These are phyloP conservation scores for Pseudochirops cupreus DNA, from an alignment of 2,797 vertebrate species.

Conservation along the genomic window DNA sequence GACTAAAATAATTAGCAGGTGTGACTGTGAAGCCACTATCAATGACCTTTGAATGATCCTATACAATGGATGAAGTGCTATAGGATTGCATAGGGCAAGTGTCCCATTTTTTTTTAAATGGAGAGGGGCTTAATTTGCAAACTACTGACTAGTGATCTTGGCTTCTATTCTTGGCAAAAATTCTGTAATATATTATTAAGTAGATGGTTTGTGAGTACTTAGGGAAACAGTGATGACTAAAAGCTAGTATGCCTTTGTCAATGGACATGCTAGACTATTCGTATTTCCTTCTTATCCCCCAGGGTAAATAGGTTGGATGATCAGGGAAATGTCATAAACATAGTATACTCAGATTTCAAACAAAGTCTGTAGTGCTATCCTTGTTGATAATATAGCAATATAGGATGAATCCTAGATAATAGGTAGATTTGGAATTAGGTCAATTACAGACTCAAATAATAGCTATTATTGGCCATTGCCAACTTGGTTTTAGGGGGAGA, in stretches of 20 bases:
- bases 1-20: neutral
- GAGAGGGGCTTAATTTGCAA: neutral
- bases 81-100: neutral
- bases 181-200: neutral
- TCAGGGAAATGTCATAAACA: neutral
- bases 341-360: neutral
- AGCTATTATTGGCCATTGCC: neutral
- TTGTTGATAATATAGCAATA: neutral
- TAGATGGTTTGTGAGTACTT: neutral
- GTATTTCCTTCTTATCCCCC: neutral
- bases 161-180: slow-evolving; percentile 4
- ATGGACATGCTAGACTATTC: neutral
- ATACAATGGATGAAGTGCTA: neutral
- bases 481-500: neutral
- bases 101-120: neutral
- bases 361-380: neutral
- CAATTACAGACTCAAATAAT: neutral
- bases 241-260: neutral
- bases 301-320: neutral
- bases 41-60: neutral
- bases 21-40: neutral
- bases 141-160: neutral
- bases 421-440: neutral
- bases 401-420: neutral
- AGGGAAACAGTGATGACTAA: neutral